Percentiles rank a stretch among this genome's conserved stretches.
Conservation (phyloP, 2,797 vertebrate species). For the Pampus argenteus region DNA sequence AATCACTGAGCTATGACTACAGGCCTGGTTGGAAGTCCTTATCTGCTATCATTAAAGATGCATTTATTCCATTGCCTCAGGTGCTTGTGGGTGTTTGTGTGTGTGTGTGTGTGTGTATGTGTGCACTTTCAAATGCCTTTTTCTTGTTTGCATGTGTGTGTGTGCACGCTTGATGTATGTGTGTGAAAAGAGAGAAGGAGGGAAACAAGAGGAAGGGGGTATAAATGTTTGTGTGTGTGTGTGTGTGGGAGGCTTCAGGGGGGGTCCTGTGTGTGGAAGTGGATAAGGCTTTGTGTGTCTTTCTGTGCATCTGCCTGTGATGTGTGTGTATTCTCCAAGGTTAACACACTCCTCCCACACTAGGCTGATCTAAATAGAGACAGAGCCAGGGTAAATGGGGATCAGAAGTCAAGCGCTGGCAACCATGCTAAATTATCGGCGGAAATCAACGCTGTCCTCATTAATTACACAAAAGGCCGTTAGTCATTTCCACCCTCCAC, state of each 20-base stretch:
- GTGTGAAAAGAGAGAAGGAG: constrained; percentile 55
- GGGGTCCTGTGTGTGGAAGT: constrained; percentile 70
- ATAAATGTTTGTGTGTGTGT: constrained; percentile 79
- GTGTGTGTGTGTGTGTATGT: constrained; percentile 54
- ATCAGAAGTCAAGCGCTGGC: constrained; percentile 86
- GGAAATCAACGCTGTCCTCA: constrained; percentile 87
- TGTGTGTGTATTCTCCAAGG: constrained; percentile 82
- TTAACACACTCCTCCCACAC: constrained; percentile 83
- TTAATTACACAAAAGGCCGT: constrained; percentile 88
- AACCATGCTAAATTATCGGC: constrained; percentile 86
- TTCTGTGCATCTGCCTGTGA: constrained; percentile 72
- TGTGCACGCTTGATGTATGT: constrained; percentile 64
- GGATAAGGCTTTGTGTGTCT: constrained; percentile 78
- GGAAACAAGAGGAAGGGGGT: constrained; percentile 74
- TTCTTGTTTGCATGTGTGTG: constrained; percentile 65
- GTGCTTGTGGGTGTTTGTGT: constrained; percentile 77
- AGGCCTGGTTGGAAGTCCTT: constrained; percentile 85
- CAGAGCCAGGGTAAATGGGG: constrained; percentile 84
- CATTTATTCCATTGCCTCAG: constrained; percentile 85
- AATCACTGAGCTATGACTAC: constrained; percentile 86
- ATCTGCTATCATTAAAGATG: constrained; percentile 87
- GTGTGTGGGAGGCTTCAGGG: constrained; percentile 72
- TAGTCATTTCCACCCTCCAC: constrained; percentile 78
- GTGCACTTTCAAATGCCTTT: constrained; percentile 68
- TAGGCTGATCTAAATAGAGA: constrained; percentile 84